phyloP scores from a whole-genome alignment of 2,113 vertebrate species.

The Pelecanus crispus region DNA sequence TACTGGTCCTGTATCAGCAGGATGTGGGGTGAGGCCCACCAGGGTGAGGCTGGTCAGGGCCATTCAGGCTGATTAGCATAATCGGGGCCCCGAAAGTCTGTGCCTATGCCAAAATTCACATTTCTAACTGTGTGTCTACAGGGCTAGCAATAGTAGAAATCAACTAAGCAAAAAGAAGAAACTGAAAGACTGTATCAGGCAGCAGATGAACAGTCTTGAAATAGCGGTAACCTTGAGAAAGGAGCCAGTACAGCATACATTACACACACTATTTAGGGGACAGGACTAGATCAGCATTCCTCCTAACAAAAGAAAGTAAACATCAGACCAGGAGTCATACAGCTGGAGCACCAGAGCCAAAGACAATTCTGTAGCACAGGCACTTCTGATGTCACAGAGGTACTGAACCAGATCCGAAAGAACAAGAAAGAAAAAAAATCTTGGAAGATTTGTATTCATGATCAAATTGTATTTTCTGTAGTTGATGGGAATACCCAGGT shows the following conservation, averaged over 20 bases:
- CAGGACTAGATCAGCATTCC: not conserved
- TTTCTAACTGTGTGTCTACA: not conserved
- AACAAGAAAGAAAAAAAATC: not conserved
- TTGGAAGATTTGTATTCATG: not conserved
- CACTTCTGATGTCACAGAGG: not conserved
- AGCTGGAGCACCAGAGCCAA: not conserved
- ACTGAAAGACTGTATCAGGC: not conserved
- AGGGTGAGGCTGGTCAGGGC: not conserved
- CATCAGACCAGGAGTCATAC: not conserved
- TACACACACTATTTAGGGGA: not conserved
- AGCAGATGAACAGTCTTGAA: not conserved
- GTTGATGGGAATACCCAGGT: not conserved
- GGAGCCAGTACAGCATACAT: not conserved
- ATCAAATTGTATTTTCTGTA: not conserved
- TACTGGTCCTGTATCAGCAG: not conserved
- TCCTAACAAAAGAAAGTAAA: not conserved
- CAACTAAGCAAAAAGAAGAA: not conserved
- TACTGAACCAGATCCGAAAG: not conserved
- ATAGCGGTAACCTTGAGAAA: not conserved
- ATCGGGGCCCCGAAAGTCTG: not conserved
- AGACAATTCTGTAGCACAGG: not conserved
- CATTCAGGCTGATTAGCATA: not conserved
- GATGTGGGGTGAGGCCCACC: not conserved
- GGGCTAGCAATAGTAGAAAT: not conserved
- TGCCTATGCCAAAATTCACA: not conserved